Base-by-base conservation (phyloP, 2,888 invertebrate genomes). In the Trichogramma evanescens region DNA sequence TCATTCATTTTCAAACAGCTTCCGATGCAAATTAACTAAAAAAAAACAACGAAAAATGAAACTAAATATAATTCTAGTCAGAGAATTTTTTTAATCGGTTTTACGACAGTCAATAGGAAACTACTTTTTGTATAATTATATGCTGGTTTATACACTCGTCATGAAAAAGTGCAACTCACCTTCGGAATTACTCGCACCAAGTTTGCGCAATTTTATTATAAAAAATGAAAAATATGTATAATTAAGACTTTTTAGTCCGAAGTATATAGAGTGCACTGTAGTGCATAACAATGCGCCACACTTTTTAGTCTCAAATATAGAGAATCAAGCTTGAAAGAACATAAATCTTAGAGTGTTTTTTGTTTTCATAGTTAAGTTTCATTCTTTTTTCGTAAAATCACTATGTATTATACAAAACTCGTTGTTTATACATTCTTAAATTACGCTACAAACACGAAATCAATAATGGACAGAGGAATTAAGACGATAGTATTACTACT, bases 241-340 rank as follows among this genome's bases (percentile, higher is more conserved):
- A 26, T 26, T 26, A 26, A 26, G 26, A 26, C 26, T 66, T 65
- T 69, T 71, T 71, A 73, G 70, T 73, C 71, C 71, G 69, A 63
- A 26, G 26, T 26, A 26, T 45, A 62, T 70, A 70, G 70, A 70
- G 66, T 69, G 69, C 67, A 72, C 63, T 68, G 67, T 66, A 70
- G 69, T 70, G 68, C 67, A 71, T 71, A 70, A 74, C 70, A 72
- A 74, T 68, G 69, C 70, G 71, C 69, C 69, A 70, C 68, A 70
- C 65, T 66, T 54, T 65, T 51, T 59, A 61, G 54, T 61, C 44
- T 60, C 59, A 56, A 54, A 63, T 44, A 26, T 26, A 26, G 26
- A 61, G 46, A 61, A 52, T 61, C 45, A 58, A 26, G 54, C 43
- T 62, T 57, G 56, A 64, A 62, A 63, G 46, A 61, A 60, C 50